These are phyloP conservation scores for Drosophila willistoni DNA, from an alignment of 1,140 invertebrate genomes.

Conservation along the genomic window DNA sequence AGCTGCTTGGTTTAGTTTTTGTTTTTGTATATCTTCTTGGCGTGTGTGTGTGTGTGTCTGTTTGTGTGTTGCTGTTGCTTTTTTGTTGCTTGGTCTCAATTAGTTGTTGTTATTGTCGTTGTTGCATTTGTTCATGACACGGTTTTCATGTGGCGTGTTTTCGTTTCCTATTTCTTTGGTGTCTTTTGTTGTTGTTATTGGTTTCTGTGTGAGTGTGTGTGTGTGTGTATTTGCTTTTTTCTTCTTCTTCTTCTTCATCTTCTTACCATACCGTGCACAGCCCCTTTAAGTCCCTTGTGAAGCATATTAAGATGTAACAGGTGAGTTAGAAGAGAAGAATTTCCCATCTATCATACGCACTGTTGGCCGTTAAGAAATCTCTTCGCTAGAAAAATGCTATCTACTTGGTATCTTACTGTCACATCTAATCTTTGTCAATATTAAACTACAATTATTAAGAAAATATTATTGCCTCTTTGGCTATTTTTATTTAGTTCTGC, in stretches of 20 bases:
- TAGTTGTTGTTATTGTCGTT: slow-evolving; percentile 56
- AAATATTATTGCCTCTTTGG: slow-evolving; percentile 37
- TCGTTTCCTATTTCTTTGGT: slow-evolving; percentile 71
- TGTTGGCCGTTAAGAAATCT: too few species aligned
- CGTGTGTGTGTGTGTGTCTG: slow-evolving; percentile 41
- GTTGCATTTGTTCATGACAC: slow-evolving; percentile 80
- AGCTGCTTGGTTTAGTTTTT: slow-evolving; percentile 59
- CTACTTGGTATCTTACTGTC: too few species aligned
- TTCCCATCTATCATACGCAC: too few species aligned
- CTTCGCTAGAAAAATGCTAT: too few species aligned
- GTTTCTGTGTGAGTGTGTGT: slow-evolving; percentile 23
- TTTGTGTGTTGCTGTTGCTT: slow-evolving; percentile 52
- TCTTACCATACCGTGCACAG: not conserved
- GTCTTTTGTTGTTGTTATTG: slow-evolving; percentile 41
- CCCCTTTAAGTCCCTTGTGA: not conserved
- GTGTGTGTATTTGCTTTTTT: slow-evolving; percentile 22
- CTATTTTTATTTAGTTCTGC: not conserved
- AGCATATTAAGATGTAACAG: too few species aligned
- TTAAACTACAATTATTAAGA: slow-evolving; percentile 49
- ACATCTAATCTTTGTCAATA: not conserved
- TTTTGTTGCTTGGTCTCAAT: slow-evolving; percentile 55
- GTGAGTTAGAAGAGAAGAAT: too few species aligned
- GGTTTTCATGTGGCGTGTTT: slow-evolving; percentile 75
- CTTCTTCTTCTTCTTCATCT: slow-evolving; percentile 25
- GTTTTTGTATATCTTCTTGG: slow-evolving; percentile 40